phyloP scores from a whole-genome alignment of 2,113 vertebrate genomes.

The Tenrec ecaudatus region DNA sequence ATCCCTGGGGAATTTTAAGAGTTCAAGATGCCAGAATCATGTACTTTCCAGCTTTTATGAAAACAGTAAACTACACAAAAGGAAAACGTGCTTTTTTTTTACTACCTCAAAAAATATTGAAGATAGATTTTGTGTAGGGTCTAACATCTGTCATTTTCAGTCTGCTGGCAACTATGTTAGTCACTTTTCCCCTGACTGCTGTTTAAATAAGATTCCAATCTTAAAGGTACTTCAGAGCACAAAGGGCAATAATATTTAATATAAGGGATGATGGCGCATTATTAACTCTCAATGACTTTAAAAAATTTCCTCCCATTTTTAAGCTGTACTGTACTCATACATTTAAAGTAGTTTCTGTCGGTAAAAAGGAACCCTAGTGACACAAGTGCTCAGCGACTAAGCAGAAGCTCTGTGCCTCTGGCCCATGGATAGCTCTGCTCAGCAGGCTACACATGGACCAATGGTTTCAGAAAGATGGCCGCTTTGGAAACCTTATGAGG shows the following conservation, averaged over 20 bases:
- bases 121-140: neutral
- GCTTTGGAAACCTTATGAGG: neutral
- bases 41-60: conserved; percentile 62
- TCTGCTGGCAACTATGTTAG: neutral
- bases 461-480: neutral
- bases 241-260: neutral
- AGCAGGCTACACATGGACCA: neutral
- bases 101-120: neutral
- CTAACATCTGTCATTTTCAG: conserved; percentile 1
- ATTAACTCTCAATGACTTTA: conserved; percentile 2
- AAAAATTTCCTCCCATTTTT: neutral
- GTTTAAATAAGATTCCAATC: neutral
- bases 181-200: neutral
- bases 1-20: conserved; percentile 56
- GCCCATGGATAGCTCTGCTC: neutral
- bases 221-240: neutral
- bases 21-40: conserved; percentile 63
- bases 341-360: neutral
- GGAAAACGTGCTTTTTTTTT: conserved; percentile 53
- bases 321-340: neutral
- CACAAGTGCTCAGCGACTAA: neutral
- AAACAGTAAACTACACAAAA: conserved; percentile 36
- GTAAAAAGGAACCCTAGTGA: neutral
- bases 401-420: neutral
- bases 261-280: neutral